Percentiles rank a stretch among this genome's conserved stretches.
These are phyloP conservation scores for Pagetopsis macropterus DNA, from an alignment of 2,797 vertebrate genomes.

Conservation along the genomic window DNA sequence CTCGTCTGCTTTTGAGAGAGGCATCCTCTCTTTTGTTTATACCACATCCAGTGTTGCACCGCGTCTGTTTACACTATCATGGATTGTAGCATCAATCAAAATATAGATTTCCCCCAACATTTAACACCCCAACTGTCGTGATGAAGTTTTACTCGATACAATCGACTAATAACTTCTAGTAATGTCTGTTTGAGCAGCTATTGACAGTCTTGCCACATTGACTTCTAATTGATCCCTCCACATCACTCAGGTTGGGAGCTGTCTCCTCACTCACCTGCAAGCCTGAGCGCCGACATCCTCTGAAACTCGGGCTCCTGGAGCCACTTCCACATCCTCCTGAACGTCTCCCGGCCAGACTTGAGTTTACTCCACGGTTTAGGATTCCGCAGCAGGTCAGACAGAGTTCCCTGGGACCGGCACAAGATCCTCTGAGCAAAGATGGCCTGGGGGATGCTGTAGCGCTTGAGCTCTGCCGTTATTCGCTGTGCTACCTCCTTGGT, in stretches of 20 bases:
- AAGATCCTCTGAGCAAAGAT: slow-evolving; percentile 98
- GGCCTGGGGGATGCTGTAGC: slow-evolving; percentile 98
- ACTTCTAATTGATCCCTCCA: slow-evolving; percentile 81
- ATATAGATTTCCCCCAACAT: slow-evolving; percentile 77
- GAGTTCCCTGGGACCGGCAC: slow-evolving; percentile 97
- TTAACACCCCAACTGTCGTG: slow-evolving; percentile 78
- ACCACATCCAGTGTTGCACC: slow-evolving; percentile 38
- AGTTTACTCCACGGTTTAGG: slow-evolving; percentile 99
- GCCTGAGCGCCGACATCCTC: slow-evolving; percentile 96
- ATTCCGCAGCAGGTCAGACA: slow-evolving; percentile 96
- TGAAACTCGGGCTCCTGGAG: slow-evolving; percentile 98
- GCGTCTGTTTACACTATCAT: slow-evolving; percentile 65
- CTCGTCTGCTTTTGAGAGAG: slow-evolving; percentile 23
- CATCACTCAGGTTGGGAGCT: slow-evolving; percentile 78
- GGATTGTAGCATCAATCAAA: slow-evolving; percentile 75
- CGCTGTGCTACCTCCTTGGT: slow-evolving; percentile 98
- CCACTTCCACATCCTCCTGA: slow-evolving; percentile 99
- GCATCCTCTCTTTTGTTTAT: slow-evolving; percentile 57
- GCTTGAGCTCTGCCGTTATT: slow-evolving; percentile 97
- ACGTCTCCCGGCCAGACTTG: slow-evolving; percentile 97
- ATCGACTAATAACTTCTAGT: slow-evolving; percentile 83
- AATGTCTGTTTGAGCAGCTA: slow-evolving; percentile 81
- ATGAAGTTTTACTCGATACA: slow-evolving; percentile 82
- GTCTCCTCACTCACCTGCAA: slow-evolving; percentile 91
- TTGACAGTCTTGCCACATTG: slow-evolving; percentile 84